Evolutionary conservation across 35 echinoderm and acorn worm species (phyloP).

Genomic region (Antedon bifida): DNA sequence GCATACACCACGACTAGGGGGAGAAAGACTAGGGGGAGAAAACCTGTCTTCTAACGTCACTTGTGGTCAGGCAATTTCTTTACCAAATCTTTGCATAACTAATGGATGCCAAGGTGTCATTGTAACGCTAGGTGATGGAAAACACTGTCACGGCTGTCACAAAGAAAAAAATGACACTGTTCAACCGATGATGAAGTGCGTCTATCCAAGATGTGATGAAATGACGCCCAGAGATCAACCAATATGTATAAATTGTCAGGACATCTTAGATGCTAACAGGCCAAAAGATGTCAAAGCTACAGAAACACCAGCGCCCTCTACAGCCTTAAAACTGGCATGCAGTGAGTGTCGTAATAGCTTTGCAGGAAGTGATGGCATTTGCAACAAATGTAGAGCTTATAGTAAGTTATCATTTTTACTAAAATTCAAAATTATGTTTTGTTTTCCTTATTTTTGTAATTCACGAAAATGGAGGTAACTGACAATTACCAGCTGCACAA

Average conservation of each 20-base stretch:
- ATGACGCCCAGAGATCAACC: conserved; percentile 10
- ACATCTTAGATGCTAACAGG: background rate
- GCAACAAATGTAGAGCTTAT: background rate
- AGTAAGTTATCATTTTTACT: background rate
- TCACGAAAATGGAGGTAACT: too few relatives aligned
- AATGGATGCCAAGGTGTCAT: background rate
- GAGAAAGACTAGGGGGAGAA: background rate
- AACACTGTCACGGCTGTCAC: background rate
- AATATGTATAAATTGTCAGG: conserved; percentile 16
- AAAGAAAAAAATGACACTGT: background rate
- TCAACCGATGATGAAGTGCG: background rate
- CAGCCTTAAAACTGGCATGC: background rate
- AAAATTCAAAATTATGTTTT: background rate
- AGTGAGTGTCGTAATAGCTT: background rate
- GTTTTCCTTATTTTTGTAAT: too few relatives aligned
- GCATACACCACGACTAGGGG: background rate
- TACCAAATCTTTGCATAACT: background rate
- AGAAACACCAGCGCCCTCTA: background rate
- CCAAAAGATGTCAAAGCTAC: background rate
- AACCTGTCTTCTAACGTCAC: background rate
- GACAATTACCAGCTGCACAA: too few relatives aligned
- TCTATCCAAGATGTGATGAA: conserved; percentile 28
- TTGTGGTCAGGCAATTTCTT: background rate
- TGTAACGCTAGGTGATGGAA: background rate
- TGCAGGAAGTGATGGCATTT: background rate